Percentiles rank a stretch among this genome's conserved stretches.
phyloP scores from a whole-genome alignment of 2,888 invertebrate genomes.

The Adela reaumurella region DNA sequence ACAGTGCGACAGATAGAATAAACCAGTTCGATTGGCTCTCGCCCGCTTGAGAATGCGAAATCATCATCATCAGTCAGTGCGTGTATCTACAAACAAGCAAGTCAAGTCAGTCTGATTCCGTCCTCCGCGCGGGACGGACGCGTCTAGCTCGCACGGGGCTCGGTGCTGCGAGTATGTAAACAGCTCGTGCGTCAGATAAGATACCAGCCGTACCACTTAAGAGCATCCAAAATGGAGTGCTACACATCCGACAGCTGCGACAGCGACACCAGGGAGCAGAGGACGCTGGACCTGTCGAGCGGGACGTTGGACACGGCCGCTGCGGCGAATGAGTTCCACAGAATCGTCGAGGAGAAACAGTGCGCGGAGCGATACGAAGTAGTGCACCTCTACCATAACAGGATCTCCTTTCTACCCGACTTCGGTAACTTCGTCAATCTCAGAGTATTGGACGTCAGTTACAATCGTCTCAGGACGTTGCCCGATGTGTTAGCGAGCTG shows the following conservation, averaged over 20 bases:
- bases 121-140: neutral
- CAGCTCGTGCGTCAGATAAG: neutral
- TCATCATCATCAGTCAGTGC: too few relatives aligned
- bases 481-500: slow-evolving; percentile 76
- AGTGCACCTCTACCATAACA: slow-evolving; percentile 84
- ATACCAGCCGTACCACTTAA: too few relatives aligned
- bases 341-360: slow-evolving; percentile 59
- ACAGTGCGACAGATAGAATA: too few relatives aligned
- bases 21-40: too few relatives aligned
- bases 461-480: slow-evolving; percentile 73
- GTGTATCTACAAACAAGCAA: neutral
- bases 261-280: slow-evolving; percentile 67
- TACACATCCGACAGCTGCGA: slow-evolving; percentile 84
- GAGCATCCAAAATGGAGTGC: slow-evolving; percentile 62
- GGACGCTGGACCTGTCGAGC: slow-evolving; percentile 63
- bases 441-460: slow-evolving; percentile 80
- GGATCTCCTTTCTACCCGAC: slow-evolving; percentile 64
- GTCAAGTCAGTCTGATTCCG: neutral
- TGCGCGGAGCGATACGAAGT: slow-evolving; percentile 63
- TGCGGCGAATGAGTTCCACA: slow-evolving; percentile 55
- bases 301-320: slow-evolving; percentile 56
- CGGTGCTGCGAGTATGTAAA: neutral
- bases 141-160: neutral
- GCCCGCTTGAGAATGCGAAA: too few relatives aligned
- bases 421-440: slow-evolving; percentile 68